Conservation (phyloP, 2,888 invertebrate species). For the Phragmatobia fuliginosa region DNA sequence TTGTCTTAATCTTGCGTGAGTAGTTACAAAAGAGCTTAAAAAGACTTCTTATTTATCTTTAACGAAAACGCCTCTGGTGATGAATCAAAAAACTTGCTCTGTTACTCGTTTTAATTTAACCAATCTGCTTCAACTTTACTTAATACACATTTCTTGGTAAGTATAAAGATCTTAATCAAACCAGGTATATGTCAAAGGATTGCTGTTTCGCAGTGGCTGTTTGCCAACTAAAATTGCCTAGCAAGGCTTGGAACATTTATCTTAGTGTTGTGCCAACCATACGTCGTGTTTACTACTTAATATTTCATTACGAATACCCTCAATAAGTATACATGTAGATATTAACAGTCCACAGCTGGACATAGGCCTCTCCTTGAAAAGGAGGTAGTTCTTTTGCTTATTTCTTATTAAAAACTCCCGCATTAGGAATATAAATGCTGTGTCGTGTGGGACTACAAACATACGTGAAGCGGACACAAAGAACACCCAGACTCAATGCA, state of each 20-base stretch:
- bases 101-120: neutral
- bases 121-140: neutral
- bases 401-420: too few species aligned
- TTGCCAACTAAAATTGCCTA: slow-evolving; percentile 44
- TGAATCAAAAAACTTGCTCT: neutral
- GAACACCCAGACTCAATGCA: too few species aligned
- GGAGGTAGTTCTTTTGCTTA: too few species aligned
- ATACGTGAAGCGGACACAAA: too few species aligned
- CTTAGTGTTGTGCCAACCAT: slow-evolving; percentile 28
- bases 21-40: neutral
- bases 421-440: too few species aligned
- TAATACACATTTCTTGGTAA: neutral
- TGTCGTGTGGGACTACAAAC: too few species aligned
- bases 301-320: neutral
- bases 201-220: slow-evolving; percentile 28
- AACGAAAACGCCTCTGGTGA: neutral
- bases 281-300: slow-evolving; percentile 14
- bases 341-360: too few species aligned
- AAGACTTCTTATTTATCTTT: neutral
- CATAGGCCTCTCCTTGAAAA: too few species aligned
- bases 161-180: slow-evolving; percentile 33
- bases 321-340: neutral
- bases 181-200: slow-evolving; percentile 41
- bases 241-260: slow-evolving; percentile 32
- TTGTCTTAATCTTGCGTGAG: neutral